Evolutionary conservation across 2,888 invertebrate species (phyloP).

Genomic region (Choreutis nemorana): DNA sequence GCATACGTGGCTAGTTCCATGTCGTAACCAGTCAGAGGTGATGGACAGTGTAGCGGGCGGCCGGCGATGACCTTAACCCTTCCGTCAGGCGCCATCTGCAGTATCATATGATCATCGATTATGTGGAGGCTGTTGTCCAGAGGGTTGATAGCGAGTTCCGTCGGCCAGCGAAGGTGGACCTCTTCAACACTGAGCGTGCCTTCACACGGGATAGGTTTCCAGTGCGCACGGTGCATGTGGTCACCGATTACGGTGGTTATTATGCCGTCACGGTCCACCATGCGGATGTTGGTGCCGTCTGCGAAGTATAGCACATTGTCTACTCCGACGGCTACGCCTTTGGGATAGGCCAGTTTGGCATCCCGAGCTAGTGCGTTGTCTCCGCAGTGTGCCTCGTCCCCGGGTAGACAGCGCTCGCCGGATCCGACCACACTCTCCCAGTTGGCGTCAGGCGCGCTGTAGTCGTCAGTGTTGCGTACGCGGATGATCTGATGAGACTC

Average conservation of each 20-base stretch:
- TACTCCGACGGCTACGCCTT: constrained; percentile 93
- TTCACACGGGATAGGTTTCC: constrained; percentile 93
- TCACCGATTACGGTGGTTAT: constrained; percentile 93
- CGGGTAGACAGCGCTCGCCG: constrained; percentile 91
- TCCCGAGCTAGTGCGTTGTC: constrained; percentile 93
- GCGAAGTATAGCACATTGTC: constrained; percentile 95
- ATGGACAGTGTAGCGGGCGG: constrained; percentile 90
- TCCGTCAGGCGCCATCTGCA: constrained; percentile 90
- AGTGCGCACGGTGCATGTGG: constrained; percentile 92
- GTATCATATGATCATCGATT: constrained; percentile 94
- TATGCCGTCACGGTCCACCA: constrained; percentile 91
- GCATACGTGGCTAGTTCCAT: constrained; percentile 91
- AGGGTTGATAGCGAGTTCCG: constrained; percentile 92
- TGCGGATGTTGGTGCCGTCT: constrained; percentile 93
- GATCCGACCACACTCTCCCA: constrained; percentile 96
- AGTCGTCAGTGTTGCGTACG: constrained; percentile 83
- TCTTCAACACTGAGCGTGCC: constrained; percentile 92
- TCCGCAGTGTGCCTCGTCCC: constrained; percentile 94
- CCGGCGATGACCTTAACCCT: constrained; percentile 93
- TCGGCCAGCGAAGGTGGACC: constrained; percentile 95
- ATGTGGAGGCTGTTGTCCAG: constrained; percentile 94
- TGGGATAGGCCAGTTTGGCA: constrained; percentile 94
- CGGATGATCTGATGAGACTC: constrained; percentile 94
- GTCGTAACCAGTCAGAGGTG: constrained; percentile 80
- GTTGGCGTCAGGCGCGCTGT: constrained; percentile 86